Percentiles rank a stretch among this genome's conserved stretches.
phyloP scores from a whole-genome alignment of 2,888 invertebrate genomes.

The Drosophila vallismaia region DNA sequence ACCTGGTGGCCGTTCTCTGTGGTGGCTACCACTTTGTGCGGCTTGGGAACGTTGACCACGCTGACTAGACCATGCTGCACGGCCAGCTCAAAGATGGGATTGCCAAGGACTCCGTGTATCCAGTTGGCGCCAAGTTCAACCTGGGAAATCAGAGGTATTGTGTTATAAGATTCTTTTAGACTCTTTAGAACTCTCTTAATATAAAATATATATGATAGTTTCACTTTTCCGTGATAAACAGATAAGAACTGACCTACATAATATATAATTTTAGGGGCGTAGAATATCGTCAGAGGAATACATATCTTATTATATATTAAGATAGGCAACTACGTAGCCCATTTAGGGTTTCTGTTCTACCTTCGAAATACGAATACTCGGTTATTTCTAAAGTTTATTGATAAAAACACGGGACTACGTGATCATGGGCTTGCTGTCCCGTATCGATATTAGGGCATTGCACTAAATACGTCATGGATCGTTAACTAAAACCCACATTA shows the following conservation, averaged over 20 bases:
- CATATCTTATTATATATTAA: no score
- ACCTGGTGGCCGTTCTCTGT: slow-evolving; percentile 95
- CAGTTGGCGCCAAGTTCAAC: slow-evolving; percentile 96
- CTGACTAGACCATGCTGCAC: slow-evolving; percentile 92
- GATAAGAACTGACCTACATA: slow-evolving; percentile 56
- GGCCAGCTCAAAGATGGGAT: slow-evolving; percentile 94
- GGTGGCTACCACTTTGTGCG: slow-evolving; percentile 94
- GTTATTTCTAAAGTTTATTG: not conserved
- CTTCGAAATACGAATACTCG: not conserved
- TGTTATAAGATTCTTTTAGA: no score
- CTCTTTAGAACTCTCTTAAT: no score
- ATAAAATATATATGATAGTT: slow-evolving; percentile 21
- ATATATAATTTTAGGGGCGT: not conserved
- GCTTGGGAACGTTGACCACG: slow-evolving; percentile 92
- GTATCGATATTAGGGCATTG: slow-evolving; percentile 30
- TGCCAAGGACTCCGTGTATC: slow-evolving; percentile 96
- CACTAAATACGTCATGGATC: slow-evolving; percentile 32
- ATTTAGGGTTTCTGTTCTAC: not conserved
- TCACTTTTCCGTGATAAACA: not conserved
- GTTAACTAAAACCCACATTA: slow-evolving; percentile 3
- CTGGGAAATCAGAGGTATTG: slow-evolving; percentile 40
- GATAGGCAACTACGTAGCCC: no score
- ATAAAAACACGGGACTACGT: slow-evolving; percentile 50
- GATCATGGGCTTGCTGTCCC: slow-evolving; percentile 39
- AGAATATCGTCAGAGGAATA: no score